A percentile compares a stretch with the other conserved stretches of the same genome.
These are phyloP conservation scores for Eledone cirrhosa DNA, from an alignment of 2,888 invertebrate species.

Conservation along the genomic window DNA sequence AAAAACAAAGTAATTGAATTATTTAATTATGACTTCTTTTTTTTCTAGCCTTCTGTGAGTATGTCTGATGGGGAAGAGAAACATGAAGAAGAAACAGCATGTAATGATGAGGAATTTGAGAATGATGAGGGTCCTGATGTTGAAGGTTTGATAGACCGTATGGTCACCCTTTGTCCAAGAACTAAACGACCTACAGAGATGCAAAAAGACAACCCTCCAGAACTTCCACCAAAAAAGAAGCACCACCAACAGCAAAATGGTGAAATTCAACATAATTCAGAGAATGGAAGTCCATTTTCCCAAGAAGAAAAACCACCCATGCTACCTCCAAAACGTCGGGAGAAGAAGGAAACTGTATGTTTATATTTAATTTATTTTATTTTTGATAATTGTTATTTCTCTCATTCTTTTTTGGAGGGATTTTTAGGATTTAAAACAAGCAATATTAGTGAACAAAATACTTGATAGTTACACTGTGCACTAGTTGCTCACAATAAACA, in stretches of 20 bases:
- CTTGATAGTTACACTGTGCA: too few species aligned
- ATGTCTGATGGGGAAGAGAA: slow-evolving; percentile 32
- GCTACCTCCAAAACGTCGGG: slow-evolving; percentile 49
- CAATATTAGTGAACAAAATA: too few species aligned
- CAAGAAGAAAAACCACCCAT: slow-evolving; percentile 44
- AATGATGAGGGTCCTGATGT: slow-evolving; percentile 51
- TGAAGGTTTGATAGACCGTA: slow-evolving; percentile 54
- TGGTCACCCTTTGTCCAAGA: slow-evolving; percentile 57
- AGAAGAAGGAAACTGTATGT: slow-evolving; percentile 41
- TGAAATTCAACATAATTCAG: slow-evolving; percentile 34
- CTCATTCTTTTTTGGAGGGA: too few species aligned
- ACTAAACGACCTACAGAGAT: slow-evolving; percentile 43
- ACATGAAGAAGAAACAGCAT: slow-evolving; percentile 34
- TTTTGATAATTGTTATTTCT: too few species aligned
- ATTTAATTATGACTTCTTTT: not conserved
- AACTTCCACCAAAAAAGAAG: slow-evolving; percentile 54
- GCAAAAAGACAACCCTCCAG: slow-evolving; percentile 65
- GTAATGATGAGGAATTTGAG: slow-evolving; percentile 33
- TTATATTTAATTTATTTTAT: not conserved
- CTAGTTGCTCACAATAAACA: too few species aligned
- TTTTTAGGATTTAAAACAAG: too few species aligned
- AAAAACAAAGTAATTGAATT: too few species aligned
- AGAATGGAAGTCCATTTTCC: slow-evolving; percentile 31
- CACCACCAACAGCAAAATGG: slow-evolving; percentile 45
- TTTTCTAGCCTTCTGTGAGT: not conserved